These are phyloP conservation scores for Chironomus tepperi DNA, from an alignment of 1,140 invertebrate species.

Conservation along the genomic window DNA sequence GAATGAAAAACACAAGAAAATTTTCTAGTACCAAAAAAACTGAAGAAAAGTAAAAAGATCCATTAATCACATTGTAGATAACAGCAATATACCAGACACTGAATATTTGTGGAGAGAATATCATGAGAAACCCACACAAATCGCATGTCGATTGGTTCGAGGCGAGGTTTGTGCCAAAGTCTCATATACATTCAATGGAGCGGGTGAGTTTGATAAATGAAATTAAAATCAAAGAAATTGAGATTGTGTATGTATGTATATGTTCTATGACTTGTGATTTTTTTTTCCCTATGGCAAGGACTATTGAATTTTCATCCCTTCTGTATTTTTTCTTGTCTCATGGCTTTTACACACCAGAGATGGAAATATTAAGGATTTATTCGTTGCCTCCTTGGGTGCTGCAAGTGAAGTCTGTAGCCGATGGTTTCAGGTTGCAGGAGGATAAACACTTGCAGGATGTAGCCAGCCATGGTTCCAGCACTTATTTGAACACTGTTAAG, in stretches of 20 bases:
- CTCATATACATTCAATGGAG: not conserved
- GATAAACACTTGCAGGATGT: too few species aligned
- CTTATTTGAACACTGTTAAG: too few species aligned
- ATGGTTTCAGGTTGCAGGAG: too few species aligned
- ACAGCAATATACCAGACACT: conserved; percentile 14
- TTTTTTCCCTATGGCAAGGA: not conserved
- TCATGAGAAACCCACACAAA: not conserved
- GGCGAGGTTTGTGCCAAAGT: conserved; percentile 16
- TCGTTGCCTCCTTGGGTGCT: too few species aligned
- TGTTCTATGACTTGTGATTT: not conserved
- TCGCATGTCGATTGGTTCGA: not conserved
- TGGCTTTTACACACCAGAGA: too few species aligned
- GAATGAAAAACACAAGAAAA: too few species aligned
- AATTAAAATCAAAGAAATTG: not conserved
- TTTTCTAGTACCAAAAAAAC: too few species aligned
- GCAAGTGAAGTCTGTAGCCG: too few species aligned
- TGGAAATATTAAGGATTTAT: too few species aligned
- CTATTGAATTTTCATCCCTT: not conserved
- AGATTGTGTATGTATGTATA: not conserved
- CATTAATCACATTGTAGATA: conserved; percentile 3
- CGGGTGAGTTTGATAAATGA: not conserved
- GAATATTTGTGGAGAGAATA: not conserved
- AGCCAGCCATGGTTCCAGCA: too few species aligned
- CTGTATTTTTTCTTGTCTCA: not conserved
- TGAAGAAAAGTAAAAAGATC: too few species aligned